These are phyloP conservation scores for Nestor notabilis DNA, from an alignment of 2,113 vertebrate species.

Conservation along the genomic window DNA sequence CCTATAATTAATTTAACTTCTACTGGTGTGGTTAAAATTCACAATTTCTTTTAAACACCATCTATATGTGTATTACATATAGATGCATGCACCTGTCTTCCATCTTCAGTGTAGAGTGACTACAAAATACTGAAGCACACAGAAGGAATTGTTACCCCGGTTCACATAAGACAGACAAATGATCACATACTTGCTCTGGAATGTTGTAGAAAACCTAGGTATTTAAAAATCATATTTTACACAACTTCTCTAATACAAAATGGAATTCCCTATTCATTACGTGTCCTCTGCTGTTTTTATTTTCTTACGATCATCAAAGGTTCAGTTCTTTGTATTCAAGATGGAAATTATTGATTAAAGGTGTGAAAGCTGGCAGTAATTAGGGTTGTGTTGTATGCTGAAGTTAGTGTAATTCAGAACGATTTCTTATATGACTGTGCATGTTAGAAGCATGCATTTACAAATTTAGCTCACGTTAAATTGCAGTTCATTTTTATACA, in stretches of 20 bases:
- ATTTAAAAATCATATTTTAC: neutral
- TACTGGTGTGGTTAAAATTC: neutral
- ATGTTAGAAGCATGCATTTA: neutral
- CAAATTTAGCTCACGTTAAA: neutral
- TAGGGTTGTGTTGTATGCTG: neutral
- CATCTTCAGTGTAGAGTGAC: neutral
- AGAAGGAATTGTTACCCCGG: neutral
- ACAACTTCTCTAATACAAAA: neutral
- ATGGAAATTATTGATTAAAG: neutral
- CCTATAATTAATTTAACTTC: neutral
- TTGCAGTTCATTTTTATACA: neutral
- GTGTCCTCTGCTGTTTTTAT: neutral
- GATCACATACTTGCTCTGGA: neutral
- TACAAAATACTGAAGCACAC: neutral
- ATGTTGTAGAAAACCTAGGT: neutral
- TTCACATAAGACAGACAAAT: neutral
- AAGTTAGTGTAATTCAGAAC: neutral
- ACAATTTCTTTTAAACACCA: neutral
- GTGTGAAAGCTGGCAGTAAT: neutral
- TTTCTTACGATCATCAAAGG: neutral
- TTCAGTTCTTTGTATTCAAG: neutral
- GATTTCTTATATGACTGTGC: neutral
- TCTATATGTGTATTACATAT: fast-evolving
- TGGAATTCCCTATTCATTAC: neutral
- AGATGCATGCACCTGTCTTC: neutral